Base-by-base conservation (phyloP, 2,888 invertebrate genomes). In the Crematogaster levior region DNA sequence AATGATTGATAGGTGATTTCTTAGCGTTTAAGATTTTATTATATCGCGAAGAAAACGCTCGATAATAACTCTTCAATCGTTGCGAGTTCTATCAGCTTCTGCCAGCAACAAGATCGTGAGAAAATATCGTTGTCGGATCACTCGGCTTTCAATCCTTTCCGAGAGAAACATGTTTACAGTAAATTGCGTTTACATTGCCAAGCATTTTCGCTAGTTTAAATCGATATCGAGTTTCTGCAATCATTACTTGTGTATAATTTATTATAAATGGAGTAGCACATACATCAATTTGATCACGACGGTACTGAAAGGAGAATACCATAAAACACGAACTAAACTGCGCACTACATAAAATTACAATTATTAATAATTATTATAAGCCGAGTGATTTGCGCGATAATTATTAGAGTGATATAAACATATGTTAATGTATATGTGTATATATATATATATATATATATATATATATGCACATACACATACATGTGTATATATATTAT, bases 1-100 rank as follows among this genome's bases (percentile, higher is more conserved):
- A 60, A 83, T 82, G 85, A 90, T 83, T 85, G 84, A 70, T 90
- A 90, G 88, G 84, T 70, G 86, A 90, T 85, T 87, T 75, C 75
- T 73, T 88, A 90, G 84, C 68, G 24, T 72, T 90, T 89, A 90
- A 56, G 90, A 56, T 90, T 90, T 89, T 87, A 90, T 77, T 89
- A 89, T 90, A 83, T 83, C 77, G 83, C 72, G 77, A 61, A 82
- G 68, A 46, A 30, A 68, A 83, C 56, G 43, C 83, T 65, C 81
- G 81, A 88, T 85, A 84, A 88, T 85, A 82, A 86, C 82, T 81
- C 77, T 60, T 75, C 75, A 65, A 65, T 86, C 86, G 81, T 85
- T 86, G 73, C 85, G 65, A 66, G 66, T 81, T 74, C 81, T 81
- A 66, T 79, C 77, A 70, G 83, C 74, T 75, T 81, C 37, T 79